These are phyloP conservation scores for Melanotaenia pygmaea DNA, from an alignment of 2,797 vertebrate species.

Conservation along the genomic window DNA sequence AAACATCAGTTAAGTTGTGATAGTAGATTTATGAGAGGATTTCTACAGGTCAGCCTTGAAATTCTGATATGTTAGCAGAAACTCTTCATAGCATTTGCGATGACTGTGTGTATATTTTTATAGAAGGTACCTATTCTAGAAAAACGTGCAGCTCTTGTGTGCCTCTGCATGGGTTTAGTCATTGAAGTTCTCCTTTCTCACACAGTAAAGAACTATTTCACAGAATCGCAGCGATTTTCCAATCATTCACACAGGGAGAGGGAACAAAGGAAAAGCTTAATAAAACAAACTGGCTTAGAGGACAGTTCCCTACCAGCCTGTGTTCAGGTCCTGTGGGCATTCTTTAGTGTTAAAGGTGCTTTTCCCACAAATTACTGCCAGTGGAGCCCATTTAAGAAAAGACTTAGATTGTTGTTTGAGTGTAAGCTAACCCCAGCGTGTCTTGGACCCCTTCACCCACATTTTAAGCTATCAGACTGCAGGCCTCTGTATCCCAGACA, in stretches of 20 bases:
- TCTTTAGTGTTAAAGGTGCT: conserved; percentile 55
- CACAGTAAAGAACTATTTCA: conserved; percentile 56
- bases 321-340: conserved; percentile 49
- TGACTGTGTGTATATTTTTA: conserved; percentile 53
- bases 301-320: conserved; percentile 47
- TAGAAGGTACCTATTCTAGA: conserved; percentile 52
- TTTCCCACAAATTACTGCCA: conserved; percentile 70
- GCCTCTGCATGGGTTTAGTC: conserved; percentile 37
- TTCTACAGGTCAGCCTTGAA: conserved; percentile 2
- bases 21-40: background rate
- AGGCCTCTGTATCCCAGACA: conserved; percentile 50
- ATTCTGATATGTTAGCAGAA: conserved; percentile 8
- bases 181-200: conserved; percentile 67
- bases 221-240: conserved; percentile 53
- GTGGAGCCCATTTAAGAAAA: conserved; percentile 40
- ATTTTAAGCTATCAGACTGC: conserved; percentile 42
- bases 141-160: conserved; percentile 49
- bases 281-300: conserved; percentile 70
- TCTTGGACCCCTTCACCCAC: conserved; percentile 42
- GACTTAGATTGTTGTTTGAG: conserved; percentile 56
- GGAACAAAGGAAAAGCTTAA: conserved; percentile 68
- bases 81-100: conserved; percentile 10
- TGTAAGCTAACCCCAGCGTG: conserved; percentile 54
- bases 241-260: conserved; percentile 58
- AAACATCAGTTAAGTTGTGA: background rate